Conservation (phyloP, 2,113 vertebrate genomes). For the Sminthopsis crassicaudata region DNA sequence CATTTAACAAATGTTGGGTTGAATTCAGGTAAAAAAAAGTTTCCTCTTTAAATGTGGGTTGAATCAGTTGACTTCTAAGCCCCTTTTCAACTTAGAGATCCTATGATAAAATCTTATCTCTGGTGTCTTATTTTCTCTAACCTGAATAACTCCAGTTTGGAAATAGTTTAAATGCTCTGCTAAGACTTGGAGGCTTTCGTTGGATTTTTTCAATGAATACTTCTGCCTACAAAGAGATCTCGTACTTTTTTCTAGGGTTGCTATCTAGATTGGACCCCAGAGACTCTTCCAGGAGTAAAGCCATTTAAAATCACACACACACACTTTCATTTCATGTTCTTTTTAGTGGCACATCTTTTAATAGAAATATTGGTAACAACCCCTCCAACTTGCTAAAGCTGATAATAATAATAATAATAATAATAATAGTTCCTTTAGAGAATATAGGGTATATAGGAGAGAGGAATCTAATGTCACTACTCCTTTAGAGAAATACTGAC, state of each 20-base stretch:
- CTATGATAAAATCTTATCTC: neutral
- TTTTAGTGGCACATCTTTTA: neutral
- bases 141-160: neutral
- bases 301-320: neutral
- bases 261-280: neutral
- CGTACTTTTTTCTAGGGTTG: neutral
- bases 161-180: neutral
- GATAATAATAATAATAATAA: neutral
- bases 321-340: neutral
- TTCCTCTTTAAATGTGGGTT: neutral
- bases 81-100: neutral
- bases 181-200: neutral
- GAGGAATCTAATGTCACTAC: too few relatives aligned
- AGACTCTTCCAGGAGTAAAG: neutral
- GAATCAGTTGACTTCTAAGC: neutral
- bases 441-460: neutral
- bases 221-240: neutral
- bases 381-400: neutral
- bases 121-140: neutral
- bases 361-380: neutral
- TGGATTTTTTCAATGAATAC: neutral
- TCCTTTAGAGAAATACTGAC: neutral
- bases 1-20: neutral
- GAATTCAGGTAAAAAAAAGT: neutral
- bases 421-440: neutral